These are phyloP conservation scores for Lucinisca nassula DNA, from an alignment of 2,888 invertebrate genomes.

Conservation along the genomic window DNA sequence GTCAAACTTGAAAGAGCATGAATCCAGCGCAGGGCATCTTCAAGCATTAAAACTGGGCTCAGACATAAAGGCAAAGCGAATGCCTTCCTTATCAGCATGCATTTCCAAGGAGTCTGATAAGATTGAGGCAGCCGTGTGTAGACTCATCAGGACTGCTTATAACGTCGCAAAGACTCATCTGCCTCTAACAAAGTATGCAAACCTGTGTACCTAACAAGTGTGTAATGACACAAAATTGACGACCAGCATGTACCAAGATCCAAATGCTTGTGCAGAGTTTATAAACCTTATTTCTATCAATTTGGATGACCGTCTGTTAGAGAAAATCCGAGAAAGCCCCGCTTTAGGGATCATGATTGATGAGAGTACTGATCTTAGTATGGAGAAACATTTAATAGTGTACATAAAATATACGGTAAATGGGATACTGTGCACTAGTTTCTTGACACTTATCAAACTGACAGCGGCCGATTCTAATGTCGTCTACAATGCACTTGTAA, in stretches of 20 bases:
- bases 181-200: constrained; percentile 28
- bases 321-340: constrained; percentile 34
- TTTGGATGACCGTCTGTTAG: constrained; percentile 21
- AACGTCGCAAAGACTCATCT: constrained; percentile 12
- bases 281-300: constrained; percentile 16
- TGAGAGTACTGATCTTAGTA: constrained; percentile 42
- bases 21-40: constrained; percentile 26
- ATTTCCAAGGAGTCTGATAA: constrained; percentile 21
- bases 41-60: constrained; percentile 24
- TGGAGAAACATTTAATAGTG: constrained; percentile 49
- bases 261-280: constrained; percentile 33
- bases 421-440: constrained; percentile 27
- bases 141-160: constrained; percentile 40
- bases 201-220: neutral
- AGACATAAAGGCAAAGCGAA: constrained; percentile 30
- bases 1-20: constrained; percentile 35
- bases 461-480: constrained; percentile 32
- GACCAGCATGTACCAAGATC: constrained; percentile 16
- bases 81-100: constrained; percentile 20
- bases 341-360: constrained; percentile 40
- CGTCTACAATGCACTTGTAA: constrained; percentile 27
- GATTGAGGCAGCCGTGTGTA: constrained; percentile 40
- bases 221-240: constrained; percentile 35
- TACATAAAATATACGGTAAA: constrained; percentile 30
- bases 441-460: constrained; percentile 34